Evolutionary conservation across 1,140 invertebrate species (phyloP), one percentile per base, ranked within the genome.

Genomic region (Drosophila tsacasi): DNA sequence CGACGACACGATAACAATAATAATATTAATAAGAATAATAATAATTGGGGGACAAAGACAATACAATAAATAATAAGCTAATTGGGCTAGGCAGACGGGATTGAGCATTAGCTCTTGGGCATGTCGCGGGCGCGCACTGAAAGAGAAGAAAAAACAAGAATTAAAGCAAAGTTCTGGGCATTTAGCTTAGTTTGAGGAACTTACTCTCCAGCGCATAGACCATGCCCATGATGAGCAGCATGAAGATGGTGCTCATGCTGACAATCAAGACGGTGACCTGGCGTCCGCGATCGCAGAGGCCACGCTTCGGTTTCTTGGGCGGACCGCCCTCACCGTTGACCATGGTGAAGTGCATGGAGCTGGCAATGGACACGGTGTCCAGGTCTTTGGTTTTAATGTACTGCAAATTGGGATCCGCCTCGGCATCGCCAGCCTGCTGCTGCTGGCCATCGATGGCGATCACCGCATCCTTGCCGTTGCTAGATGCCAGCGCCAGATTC

Each of bases 311-410:
- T 63, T 93, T 92, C 62, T 89, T 83, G 58, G 93, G 84, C 47
- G 95, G 95, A 93, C 95, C 95, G 40, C 95, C 95, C 82, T 97
- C 95, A 17, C 96, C 96, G 89, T 97, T 97, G 49, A 97, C 95
- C 44, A 97, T 96, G 7, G 97, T 97, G 91, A 97, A 97, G 93
- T 97, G 96, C 62, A 96, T 97, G 64, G 96, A 97, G 92, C 96
- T 97, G 32, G 96, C 96, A 64, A 97, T 94, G n/a, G 96, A 97
- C 23, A 94, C 94, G 39, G 95, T 94, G 81, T 97, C 96, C 57
- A 94, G 87, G 82, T 92, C 94, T 91, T 79, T 93, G 93, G 78
- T 92, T 93, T 46, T 90, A 52, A 92, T 64, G 42, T 91, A 92
- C 73, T 92, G 65, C 71, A 92, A 71, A 78, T 93, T 93, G 55